phyloP scores from a whole-genome alignment of 2,113 vertebrate genomes.

The Crotalus tigris region DNA sequence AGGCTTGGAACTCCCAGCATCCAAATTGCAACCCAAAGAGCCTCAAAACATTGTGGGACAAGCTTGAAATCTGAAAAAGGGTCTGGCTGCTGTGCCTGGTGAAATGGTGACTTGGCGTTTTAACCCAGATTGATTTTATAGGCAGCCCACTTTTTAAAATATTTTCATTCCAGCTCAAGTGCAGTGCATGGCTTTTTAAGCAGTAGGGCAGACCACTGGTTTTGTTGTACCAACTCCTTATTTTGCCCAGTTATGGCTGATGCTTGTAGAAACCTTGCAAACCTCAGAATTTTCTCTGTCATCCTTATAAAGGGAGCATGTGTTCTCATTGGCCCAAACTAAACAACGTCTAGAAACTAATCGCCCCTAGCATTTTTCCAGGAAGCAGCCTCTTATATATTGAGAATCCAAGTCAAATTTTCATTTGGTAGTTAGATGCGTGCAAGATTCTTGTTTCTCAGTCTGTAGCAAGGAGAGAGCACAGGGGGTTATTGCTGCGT shows the following conservation, averaged over 20 bases:
- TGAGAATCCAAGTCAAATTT: neutral
- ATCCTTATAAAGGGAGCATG: too few species aligned
- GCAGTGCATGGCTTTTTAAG: neutral
- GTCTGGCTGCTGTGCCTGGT: constrained; percentile 15
- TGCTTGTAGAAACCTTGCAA: neutral
- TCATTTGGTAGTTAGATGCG: neutral
- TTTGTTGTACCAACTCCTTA: neutral
- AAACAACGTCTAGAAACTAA: neutral
- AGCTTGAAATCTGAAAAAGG: constrained; percentile 37
- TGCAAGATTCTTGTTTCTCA: neutral
- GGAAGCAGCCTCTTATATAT: neutral
- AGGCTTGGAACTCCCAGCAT: constrained; percentile 84
- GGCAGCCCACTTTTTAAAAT: constrained; percentile 8
- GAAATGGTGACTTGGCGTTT: constrained; percentile 70
- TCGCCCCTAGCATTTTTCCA: neutral
- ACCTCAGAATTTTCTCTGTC: neutral
- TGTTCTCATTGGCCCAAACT: neutral
- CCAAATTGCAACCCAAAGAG: constrained; percentile 66
- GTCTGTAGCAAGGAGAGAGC: neutral
- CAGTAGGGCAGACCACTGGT: neutral
- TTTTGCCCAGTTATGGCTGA: neutral
- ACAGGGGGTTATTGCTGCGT: neutral
- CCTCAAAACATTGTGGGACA: constrained; percentile 60
- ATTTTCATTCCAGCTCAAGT: constrained; percentile 38
- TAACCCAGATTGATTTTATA: constrained; percentile 37